Evolutionary conservation across 2,113 vertebrate genomes (phyloP), one percentile per base, ranked within the genome.

Genomic region (Eonycteris spelaea): DNA sequence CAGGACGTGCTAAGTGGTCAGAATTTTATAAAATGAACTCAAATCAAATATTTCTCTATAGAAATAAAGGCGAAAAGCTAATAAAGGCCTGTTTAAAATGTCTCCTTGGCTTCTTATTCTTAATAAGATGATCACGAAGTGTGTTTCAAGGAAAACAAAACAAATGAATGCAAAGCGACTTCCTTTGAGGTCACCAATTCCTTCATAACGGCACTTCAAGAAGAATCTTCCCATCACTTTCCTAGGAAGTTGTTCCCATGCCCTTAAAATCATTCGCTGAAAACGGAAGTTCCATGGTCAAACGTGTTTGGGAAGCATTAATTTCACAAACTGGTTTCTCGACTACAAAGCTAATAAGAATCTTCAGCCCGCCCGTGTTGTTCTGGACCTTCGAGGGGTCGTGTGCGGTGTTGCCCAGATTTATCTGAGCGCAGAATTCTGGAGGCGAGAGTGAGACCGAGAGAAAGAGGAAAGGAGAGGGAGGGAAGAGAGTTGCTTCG

Each of bases 251-350:
- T 18, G 53, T 77, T 86, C 67, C 77, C 22, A 28, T 48, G 78
- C 71, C 95, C 40, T 89, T 74, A 55, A 38, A 68, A 78, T n/a
- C 55, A 26, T 45, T 77, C n/a, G 75, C 6, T 96, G 55, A 77
- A 73, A 86, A 85, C 61, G 48, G 61, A 73, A 96, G 73, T 92
- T 86, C 86, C 94, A 61, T 74, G 79, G 61, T 91, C 88, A 89
- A 61, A 63, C 35, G 83, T 8, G 30, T 86, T 94, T 82, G 89
- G 85, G 78, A 88, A 97, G 86, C 83, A 93, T 61, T 78, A 77
- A 38, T 74, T 61, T 90, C 84, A 93, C 75, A 85, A 87, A 80
- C 35, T 74, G 80, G 33, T 48, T 74, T 90, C 85, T 89, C 90
- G 16, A 68, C n/a, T 84, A 33, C 24, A 84, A 70, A 94, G 40